Base-by-base conservation (phyloP, 2,797 vertebrate species). In the Scolopax bukidnonensis region DNA sequence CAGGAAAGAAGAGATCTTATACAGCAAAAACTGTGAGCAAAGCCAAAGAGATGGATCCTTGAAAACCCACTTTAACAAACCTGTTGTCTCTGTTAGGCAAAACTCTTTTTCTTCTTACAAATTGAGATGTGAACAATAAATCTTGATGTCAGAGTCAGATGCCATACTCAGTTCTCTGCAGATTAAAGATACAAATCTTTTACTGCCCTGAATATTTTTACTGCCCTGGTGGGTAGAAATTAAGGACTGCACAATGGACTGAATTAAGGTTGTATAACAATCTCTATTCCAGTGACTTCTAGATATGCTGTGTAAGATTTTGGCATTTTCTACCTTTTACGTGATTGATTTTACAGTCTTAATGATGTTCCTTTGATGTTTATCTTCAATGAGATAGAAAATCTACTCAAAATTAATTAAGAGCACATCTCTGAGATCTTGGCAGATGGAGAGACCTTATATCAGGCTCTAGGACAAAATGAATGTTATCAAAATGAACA, bases 401-500 rank as follows among this genome's bases (percentile, higher is more conserved):
- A 80, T 91, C 54, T 91, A n/a, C 64, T 85, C 71, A 84, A 74
- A 95, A 91, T 84, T 89, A 96, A 65, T 93, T 94, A 74, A 92
- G 60, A 91, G 17, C 32, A 74, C n/a, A 83, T 91, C 36, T 91
- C 57, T 41, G 38, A 93, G 53, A 87, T 33, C 54, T 75, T 87
- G 64, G 75, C 71, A 92, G 59, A 91, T 69, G 75, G 68, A 87
- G 33, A 56, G 16, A 83, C 51, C 48, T 77, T 80, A 74, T 40
- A 70, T 85, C 33, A 89, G 47, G 54, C 70, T 80, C 36, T 64
- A 90, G 60, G 75, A 95, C 53, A 95, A 93, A 94, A 91, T 70
- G 82, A 94, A 78, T 91, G 8, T 48, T 74, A 76, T 67, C 60
- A 85, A 76, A 87, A 85, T 70, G 43, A 84, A 68, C 32, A 57